Evolutionary conservation across 1,140 invertebrate species (phyloP).

Genomic region (Zaprionus inermis): DNA sequence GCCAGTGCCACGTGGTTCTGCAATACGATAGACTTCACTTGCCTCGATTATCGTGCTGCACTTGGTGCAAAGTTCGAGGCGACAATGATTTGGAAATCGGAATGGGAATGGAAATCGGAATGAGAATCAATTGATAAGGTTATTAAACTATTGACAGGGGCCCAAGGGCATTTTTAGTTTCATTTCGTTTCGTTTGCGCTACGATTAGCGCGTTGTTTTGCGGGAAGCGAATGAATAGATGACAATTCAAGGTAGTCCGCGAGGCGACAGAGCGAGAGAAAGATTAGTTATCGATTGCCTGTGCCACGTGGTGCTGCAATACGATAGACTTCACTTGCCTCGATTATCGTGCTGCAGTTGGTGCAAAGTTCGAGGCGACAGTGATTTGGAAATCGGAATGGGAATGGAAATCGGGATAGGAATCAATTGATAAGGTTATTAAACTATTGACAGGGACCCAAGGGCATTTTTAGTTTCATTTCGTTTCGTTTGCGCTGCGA

Average conservation of each 20-base stretch:
- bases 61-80: too few species aligned
- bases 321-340: background rate
- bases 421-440: constrained; percentile 65
- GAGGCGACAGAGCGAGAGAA: background rate
- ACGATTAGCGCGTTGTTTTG: constrained; percentile 5
- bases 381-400: constrained; percentile 14
- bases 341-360: constrained; percentile 15
- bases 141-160: constrained; percentile 50
- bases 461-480: constrained; percentile 47
- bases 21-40: background rate
- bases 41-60: background rate
- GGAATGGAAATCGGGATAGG: background rate
- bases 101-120: too few species aligned
- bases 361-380: constrained; percentile 37
- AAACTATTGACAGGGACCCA: constrained; percentile 45
- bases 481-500: constrained; percentile 6
- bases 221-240: constrained; percentile 9
- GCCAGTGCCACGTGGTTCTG: constrained; percentile 18
- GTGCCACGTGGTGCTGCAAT: too few species aligned
- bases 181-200: constrained; percentile 8
- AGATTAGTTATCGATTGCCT: too few species aligned
- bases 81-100: too few species aligned
- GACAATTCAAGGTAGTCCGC: constrained; percentile 43
- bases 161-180: constrained; percentile 48
- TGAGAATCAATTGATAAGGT: constrained; percentile 59